Base-by-base conservation (phyloP, 35 echinoderm and acorn worm genomes). In the Ophioderma brevispina region DNA sequence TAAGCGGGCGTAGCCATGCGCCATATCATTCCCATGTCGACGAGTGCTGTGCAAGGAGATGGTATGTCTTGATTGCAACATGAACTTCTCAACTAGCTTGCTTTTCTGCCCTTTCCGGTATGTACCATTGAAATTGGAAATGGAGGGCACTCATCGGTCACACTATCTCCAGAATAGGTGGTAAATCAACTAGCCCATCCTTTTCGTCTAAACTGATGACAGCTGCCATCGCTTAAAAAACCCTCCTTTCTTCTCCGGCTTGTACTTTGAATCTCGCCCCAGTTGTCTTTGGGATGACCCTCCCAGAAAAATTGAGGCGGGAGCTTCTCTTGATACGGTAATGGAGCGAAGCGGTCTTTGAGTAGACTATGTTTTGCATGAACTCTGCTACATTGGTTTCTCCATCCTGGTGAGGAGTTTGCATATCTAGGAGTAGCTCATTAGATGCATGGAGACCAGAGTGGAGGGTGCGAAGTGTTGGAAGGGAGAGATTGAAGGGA, bases 1-100 rank as follows among this genome's bases (percentile, higher is more conserved):
- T n/a, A n/a, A 81, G 76, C 81, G 76, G 86, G 86, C 1, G 86
- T 88, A 88, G 40, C 36, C 86, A n/a, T n/a, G n/a, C n/a, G 76
- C 80, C 89, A 76, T 31, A 76, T 85, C 39, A 77, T 28, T 21
- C 56, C 81, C 81, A 83, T 83, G 30, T 83, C 81, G 21, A 83
- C 39, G 8, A 83, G 81, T 10, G 15, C 36, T 1, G 75, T 80
- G 33, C 81, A 34, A 36, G 13, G 17, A 6, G 5, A 3, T 80
- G 86, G 64, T 88, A 81, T 88, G 1, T 88, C 38, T 52, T 13
- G 86, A 52, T 21, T 88, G 75, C 40, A 88, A 36, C 1, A 80
- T 88, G 39, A 88, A 79, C 38, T 83, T 79, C 35, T 88, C 31
- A 14, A 88, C 38, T 33, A 88, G 33, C 33, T 77, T 49, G 40